Percentiles rank a stretch among this genome's conserved stretches.
These are phyloP conservation scores for Poliocrania exsul DNA, from an alignment of 2,797 vertebrate genomes.

Conservation along the genomic window DNA sequence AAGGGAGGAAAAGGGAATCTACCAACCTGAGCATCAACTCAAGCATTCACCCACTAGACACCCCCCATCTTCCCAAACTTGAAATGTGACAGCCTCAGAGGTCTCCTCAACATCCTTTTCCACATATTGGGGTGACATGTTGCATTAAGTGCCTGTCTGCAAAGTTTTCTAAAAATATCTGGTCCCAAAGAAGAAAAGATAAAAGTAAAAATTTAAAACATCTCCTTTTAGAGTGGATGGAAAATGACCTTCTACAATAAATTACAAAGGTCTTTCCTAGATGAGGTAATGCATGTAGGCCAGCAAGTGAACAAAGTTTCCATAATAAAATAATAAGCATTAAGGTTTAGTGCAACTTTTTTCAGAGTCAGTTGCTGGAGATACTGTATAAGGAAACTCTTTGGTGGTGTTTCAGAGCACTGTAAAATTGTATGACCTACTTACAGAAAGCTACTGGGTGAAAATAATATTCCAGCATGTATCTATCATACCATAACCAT, in stretches of 20 bases:
- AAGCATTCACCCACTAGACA: neutral
- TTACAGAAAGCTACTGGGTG: neutral
- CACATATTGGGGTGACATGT: accelerated
- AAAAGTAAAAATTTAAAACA: neutral
- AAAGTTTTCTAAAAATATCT: neutral
- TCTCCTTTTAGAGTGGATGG: neutral
- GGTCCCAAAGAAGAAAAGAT: neutral
- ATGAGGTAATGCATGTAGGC: neutral
- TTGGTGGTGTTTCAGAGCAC: conserved; percentile 3
- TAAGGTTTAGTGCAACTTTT: conserved; percentile 15
- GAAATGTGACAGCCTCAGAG: neutral
- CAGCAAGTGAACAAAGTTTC: neutral
- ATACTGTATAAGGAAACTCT: neutral
- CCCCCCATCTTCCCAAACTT: neutral
- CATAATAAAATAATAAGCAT: neutral
- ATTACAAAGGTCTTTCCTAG: neutral
- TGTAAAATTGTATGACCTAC: conserved; percentile 45
- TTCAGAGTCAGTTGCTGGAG: neutral
- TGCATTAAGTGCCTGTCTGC: neutral
- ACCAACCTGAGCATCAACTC: neutral
- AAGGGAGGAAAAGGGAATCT: neutral
- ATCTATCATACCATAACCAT: conserved; percentile 13
- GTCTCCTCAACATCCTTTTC: neutral
- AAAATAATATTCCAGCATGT: conserved; percentile 28
- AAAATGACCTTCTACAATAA: neutral